A percentile compares a stretch with the other conserved stretches of the same genome.
phyloP scores from a whole-genome alignment of 2,113 vertebrate genomes.

The Heterotis niloticus region DNA sequence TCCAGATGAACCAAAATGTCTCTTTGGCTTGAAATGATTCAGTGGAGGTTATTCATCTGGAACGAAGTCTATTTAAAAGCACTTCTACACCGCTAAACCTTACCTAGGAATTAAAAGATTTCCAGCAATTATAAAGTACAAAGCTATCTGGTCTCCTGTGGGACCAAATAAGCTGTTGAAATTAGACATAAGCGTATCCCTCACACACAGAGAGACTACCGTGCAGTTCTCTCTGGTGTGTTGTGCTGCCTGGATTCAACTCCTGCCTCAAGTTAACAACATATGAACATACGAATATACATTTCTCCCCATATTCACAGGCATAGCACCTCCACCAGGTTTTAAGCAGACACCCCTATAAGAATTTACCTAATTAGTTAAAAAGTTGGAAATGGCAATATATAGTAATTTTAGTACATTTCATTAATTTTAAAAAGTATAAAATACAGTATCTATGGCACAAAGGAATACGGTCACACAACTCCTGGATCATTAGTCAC shows the following conservation, averaged over 20 bases:
- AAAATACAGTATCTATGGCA: too few relatives aligned
- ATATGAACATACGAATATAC: background rate
- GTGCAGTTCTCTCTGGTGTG: background rate
- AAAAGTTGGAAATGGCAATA: too few relatives aligned
- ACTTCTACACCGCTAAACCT: background rate
- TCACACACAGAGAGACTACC: constrained; percentile 40
- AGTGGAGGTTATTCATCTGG: too few relatives aligned
- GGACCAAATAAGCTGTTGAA: background rate
- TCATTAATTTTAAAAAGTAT: too few relatives aligned
- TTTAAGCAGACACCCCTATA: constrained; percentile 11
- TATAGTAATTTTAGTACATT: too few relatives aligned
- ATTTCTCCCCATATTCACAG: background rate
- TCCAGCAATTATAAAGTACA: background rate
- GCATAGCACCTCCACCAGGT: too few relatives aligned
- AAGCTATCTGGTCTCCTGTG: background rate
- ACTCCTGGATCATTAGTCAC: too few relatives aligned
- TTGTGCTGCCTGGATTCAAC: background rate
- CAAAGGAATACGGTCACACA: too few relatives aligned
- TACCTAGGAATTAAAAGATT: constrained; percentile 18
- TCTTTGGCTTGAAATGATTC: too few relatives aligned
- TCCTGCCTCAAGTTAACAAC: background rate
- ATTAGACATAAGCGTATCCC: background rate
- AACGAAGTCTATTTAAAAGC: background rate
- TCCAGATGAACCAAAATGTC: too few relatives aligned
- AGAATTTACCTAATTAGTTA: too few relatives aligned